Conservation (phyloP, 2,888 invertebrate species). For the Spilosoma lubricipeda region DNA sequence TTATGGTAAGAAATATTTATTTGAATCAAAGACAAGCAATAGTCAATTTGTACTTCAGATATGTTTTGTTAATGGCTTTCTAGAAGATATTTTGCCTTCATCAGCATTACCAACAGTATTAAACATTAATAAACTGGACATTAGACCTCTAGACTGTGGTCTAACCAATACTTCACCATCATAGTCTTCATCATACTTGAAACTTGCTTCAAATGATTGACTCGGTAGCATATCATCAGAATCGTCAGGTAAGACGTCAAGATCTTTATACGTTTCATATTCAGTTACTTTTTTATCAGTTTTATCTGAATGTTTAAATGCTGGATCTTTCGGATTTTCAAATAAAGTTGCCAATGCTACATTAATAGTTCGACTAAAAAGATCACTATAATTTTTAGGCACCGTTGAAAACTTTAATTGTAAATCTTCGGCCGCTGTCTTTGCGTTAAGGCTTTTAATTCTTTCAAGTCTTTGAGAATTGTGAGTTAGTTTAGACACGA, state of each 20-base stretch:
- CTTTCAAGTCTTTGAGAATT: background rate
- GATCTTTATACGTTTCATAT: background rate
- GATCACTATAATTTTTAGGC: background rate
- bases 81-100: background rate
- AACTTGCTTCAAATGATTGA: background rate
- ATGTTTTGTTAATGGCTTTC: background rate
- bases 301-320: background rate
- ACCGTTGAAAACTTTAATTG: slow-evolving; percentile 1
- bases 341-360: background rate
- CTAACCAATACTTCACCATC: background rate
- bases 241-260: background rate
- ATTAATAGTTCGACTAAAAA: background rate
- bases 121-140: slow-evolving; percentile 1
- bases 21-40: background rate
- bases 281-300: background rate
- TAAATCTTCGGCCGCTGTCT: background rate
- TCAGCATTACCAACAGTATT: background rate
- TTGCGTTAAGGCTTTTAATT: background rate
- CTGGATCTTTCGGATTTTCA: background rate
- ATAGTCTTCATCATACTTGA: background rate
- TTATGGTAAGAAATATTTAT: slow-evolving; percentile 7
- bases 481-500: background rate
- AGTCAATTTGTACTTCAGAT: background rate
- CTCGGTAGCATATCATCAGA: background rate
- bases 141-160: background rate